A percentile compares a stretch with the other conserved stretches of the same genome.
Conservation (phyloP, 2,888 invertebrate species). For the Philereme vetulata region DNA sequence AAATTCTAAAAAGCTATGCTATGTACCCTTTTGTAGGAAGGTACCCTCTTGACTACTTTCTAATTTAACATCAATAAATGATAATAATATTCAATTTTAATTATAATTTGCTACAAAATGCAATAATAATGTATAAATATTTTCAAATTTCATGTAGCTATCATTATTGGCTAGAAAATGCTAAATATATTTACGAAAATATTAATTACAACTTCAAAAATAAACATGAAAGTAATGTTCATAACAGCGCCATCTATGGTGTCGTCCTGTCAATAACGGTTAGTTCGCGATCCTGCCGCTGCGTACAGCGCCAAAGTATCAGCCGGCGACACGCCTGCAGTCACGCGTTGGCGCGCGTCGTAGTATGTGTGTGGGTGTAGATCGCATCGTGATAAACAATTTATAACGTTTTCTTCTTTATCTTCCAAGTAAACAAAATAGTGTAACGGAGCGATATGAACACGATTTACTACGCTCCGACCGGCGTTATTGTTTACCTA, state of each 20-base stretch:
- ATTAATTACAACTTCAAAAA: constrained; percentile 2
- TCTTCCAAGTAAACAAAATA: constrained; percentile 57
- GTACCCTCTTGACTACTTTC: no score
- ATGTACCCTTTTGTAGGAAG: no score
- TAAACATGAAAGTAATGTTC: constrained; percentile 22
- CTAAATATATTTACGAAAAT: no score
- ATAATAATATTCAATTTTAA: no score
- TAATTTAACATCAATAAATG: not conserved
- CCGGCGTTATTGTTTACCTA: constrained; percentile 48
- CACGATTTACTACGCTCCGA: constrained; percentile 42
- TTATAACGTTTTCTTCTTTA: constrained; percentile 70
- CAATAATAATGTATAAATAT: not conserved
- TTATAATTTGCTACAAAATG: no score
- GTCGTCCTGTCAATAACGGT: constrained; percentile 17
- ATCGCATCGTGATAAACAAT: constrained; percentile 75
- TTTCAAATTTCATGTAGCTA: no score
- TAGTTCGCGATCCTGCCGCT: constrained; percentile 54
- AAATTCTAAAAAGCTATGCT: no score
- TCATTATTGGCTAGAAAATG: no score
- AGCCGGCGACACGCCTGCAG: constrained; percentile 78
- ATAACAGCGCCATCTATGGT: constrained; percentile 64
- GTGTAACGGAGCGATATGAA: constrained; percentile 46
- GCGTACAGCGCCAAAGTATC: constrained; percentile 70
- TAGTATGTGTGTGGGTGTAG: constrained; percentile 77
- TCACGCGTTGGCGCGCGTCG: constrained; percentile 82